These are phyloP conservation scores for Zosterops lateralis DNA, from an alignment of 2,113 vertebrate species.

Conservation along the genomic window DNA sequence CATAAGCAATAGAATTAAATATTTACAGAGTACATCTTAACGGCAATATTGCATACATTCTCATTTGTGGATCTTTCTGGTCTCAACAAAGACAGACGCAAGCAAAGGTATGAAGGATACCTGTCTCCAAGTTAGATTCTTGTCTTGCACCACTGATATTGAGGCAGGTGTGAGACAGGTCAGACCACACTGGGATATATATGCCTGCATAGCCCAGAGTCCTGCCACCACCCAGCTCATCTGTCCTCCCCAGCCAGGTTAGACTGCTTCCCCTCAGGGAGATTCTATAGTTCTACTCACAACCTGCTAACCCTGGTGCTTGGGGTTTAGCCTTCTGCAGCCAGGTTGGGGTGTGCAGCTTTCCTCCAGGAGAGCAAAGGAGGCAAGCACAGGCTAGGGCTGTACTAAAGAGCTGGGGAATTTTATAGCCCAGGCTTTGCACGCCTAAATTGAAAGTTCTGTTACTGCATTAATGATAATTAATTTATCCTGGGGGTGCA, in stretches of 20 bases:
- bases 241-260: background rate
- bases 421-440: background rate
- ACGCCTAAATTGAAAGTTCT: background rate
- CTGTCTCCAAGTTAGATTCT: background rate
- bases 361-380: background rate
- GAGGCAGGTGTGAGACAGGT: background rate
- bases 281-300: background rate
- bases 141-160: fast-evolving
- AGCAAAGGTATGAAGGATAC: fast-evolving
- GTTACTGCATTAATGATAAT: background rate
- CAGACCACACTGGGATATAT: fast-evolving
- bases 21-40: background rate
- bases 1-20: background rate
- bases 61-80: background rate
- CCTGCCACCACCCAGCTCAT: background rate
- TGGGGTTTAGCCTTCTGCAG: background rate
- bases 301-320: fast-evolving
- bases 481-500: background rate
- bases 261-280: background rate
- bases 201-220: fast-evolving
- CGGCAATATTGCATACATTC: background rate
- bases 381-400: background rate
- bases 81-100: background rate
- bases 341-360: fast-evolving
- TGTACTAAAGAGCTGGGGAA: background rate